Percentiles rank a stretch among this genome's conserved stretches.
Conservation (phyloP, 2,888 invertebrate species). For the Tetragonula carbonaria region DNA sequence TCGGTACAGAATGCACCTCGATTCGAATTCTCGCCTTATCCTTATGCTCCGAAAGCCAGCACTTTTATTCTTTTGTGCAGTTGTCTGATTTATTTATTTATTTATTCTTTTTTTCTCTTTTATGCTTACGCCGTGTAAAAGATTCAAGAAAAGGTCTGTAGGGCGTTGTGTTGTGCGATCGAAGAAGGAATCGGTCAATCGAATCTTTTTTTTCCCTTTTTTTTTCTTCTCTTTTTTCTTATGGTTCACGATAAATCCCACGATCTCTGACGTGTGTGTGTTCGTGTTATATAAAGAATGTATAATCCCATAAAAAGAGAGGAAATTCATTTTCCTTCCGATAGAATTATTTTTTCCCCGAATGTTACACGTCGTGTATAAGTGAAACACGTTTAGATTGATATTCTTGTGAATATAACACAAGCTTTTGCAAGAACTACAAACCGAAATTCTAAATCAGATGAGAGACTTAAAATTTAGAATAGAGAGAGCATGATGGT, state of each 20-base stretch:
- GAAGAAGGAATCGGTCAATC: slow-evolving; percentile 48
- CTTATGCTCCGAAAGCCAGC: slow-evolving; percentile 44
- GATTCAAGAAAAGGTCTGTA: slow-evolving; percentile 50
- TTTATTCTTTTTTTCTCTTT: not conserved
- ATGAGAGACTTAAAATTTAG: slow-evolving; percentile 14
- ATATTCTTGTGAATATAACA: slow-evolving; percentile 19
- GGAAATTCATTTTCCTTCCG: slow-evolving; percentile 1
- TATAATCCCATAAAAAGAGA: slow-evolving; percentile 20
- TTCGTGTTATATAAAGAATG: not conserved
- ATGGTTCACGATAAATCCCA: slow-evolving; percentile 4
- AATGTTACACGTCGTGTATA: slow-evolving; percentile 37
- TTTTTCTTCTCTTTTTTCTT: not conserved
- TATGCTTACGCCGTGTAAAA: slow-evolving; percentile 56
- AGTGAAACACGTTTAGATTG: slow-evolving; percentile 31
- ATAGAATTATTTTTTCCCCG: slow-evolving; percentile 36
- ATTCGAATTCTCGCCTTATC: slow-evolving; percentile 17
- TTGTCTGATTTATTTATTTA: slow-evolving; percentile 17
- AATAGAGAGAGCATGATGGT: not conserved
- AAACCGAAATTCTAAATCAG: slow-evolving; percentile 24
- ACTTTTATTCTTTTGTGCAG: slow-evolving; percentile 46
- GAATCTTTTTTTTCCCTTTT: slow-evolving; percentile 3
- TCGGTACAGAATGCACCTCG: not conserved
- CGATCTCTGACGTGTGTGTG: slow-evolving; percentile 9
- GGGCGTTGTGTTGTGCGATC: slow-evolving; percentile 55
- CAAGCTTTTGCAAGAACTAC: slow-evolving; percentile 15